phyloP scores from a whole-genome alignment of 2,888 invertebrate species.

The Hartigia nigra region DNA sequence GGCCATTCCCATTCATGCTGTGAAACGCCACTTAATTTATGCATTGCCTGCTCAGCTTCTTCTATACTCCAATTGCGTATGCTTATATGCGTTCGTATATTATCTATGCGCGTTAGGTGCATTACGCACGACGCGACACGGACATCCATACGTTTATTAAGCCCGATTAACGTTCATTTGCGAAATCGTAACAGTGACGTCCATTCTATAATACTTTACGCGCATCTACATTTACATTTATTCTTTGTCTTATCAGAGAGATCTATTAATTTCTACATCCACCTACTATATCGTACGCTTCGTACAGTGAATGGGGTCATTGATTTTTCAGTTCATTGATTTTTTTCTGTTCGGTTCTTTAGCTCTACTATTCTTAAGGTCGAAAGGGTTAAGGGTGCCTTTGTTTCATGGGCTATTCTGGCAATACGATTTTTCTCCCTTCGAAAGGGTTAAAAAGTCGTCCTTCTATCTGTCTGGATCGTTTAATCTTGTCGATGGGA shows the following conservation, averaged over 20 bases:
- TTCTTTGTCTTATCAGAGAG: background rate
- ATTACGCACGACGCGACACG: background rate
- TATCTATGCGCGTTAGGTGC: background rate
- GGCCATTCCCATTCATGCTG: background rate
- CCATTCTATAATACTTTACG: background rate
- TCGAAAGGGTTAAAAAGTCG: background rate
- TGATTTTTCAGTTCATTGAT: too few relatives aligned
- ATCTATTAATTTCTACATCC: background rate
- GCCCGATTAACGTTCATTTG: slow-evolving; percentile 52
- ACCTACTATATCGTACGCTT: background rate
- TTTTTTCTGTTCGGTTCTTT: background rate
- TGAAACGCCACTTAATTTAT: background rate
- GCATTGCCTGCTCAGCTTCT: background rate
- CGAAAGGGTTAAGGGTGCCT: background rate
- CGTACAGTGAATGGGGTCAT: background rate
- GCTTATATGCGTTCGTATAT: background rate
- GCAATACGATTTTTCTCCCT: background rate
- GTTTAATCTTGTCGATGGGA: background rate
- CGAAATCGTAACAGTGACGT: slow-evolving; percentile 34
- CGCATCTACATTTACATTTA: background rate
- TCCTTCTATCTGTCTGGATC: background rate
- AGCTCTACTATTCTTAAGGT: background rate
- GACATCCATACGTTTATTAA: slow-evolving; percentile 23
- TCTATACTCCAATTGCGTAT: background rate
- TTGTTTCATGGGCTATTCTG: background rate